These are phyloP conservation scores for Xestoiulus laeticollis DNA, from an alignment of 2,888 invertebrate species.

Conservation along the genomic window DNA sequence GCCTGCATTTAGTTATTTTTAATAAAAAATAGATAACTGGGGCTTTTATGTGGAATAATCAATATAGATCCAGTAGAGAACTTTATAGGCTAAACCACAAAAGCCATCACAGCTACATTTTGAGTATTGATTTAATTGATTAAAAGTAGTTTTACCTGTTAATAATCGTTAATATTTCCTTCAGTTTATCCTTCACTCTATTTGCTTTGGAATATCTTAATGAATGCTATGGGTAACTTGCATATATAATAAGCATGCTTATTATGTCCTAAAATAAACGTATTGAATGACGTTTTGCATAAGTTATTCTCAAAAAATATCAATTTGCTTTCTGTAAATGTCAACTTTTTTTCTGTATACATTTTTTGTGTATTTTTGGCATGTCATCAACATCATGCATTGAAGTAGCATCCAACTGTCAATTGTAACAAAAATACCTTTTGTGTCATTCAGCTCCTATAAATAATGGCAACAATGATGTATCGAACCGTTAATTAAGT, in stretches of 20 bases:
- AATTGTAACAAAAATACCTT: slow-evolving; percentile 3
- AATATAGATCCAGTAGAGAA: too few species aligned
- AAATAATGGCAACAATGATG: slow-evolving; percentile 35
- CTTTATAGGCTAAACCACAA: too few species aligned
- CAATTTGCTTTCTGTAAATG: not conserved
- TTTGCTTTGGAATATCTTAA: too few species aligned
- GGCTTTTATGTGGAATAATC: too few species aligned
- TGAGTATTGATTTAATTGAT: too few species aligned
- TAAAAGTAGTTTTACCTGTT: too few species aligned
- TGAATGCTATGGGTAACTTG: not conserved
- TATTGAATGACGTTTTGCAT: not conserved
- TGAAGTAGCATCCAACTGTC: slow-evolving; percentile 34
- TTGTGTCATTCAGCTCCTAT: slow-evolving; percentile 2
- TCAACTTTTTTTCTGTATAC: not conserved
- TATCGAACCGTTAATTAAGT: slow-evolving; percentile 18
- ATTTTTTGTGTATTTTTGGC: not conserved
- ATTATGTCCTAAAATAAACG: too few species aligned
- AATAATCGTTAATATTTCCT: too few species aligned
- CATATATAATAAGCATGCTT: not conserved
- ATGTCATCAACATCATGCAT: not conserved
- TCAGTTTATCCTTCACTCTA: too few species aligned
- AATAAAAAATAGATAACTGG: too few species aligned
- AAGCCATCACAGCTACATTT: too few species aligned
- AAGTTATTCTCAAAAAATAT: not conserved
- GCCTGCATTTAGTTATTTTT: too few species aligned